Evolutionary conservation across 2,113 vertebrate genomes (phyloP), one percentile per base, ranked within the genome.

Genomic region (Limanda limanda): DNA sequence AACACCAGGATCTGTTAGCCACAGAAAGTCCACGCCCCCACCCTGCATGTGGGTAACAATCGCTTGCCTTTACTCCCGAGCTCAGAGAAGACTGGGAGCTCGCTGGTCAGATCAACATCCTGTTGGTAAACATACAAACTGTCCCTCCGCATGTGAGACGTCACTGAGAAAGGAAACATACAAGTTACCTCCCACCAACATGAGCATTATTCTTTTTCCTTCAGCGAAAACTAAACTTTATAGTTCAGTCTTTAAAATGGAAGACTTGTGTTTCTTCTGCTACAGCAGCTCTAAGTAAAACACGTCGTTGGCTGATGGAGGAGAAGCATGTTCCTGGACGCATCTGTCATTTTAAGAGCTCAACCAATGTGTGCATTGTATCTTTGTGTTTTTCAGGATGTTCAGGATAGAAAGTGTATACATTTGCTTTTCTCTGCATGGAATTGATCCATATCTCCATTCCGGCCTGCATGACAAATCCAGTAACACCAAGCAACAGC

Each of bases 121-220:
- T 96, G 95, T 67, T 95, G 95, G 94, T 95, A 96, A 77, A 95
- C 95, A 94, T 90, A 95, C 51, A 95, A 63, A 92, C 92, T 94
- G 81, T 93, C 90, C 90, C 90, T 94, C 83, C 71, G 89, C 84
- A 84, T 67, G 79, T 82, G 88, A 83, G 91, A 91, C 85, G 87
- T 92, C 95, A 96, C 95, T 95, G 85, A 87, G 80, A 84, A 90
- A 84, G 88, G 81, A 79, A 93, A 92, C 93, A 89, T 76, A 85
- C 45, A 56, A 2, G 74, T 83, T 82, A 87, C 72, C 62, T 37
- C 66, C 11, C 10, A 61, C 37, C 25, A 54, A 66, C 42, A 62
- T 18, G 17, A 45, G 42, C 17, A 1, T 9, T 11, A 20, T 61
- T 13, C 17, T 18, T 5, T 31, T 5, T 31, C 31, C 31, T 31